Percentiles rank a stretch among this genome's conserved stretches.
These are phyloP conservation scores for Dryobota labecula DNA, from an alignment of 2,888 invertebrate species.

Conservation along the genomic window DNA sequence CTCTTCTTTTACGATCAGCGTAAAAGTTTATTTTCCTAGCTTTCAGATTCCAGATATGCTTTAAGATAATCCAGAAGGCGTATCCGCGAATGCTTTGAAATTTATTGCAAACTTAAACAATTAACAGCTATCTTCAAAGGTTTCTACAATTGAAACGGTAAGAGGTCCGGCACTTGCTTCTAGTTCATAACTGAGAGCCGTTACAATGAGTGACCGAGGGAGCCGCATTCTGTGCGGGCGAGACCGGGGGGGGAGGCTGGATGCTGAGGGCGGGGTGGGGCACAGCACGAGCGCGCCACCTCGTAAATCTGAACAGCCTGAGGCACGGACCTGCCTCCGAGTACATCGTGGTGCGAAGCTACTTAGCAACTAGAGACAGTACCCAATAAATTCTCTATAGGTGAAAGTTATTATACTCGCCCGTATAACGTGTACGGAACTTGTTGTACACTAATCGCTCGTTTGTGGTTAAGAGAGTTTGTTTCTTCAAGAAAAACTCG, in stretches of 20 bases:
- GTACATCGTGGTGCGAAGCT: constrained; percentile 71
- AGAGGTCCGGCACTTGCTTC: constrained; percentile 69
- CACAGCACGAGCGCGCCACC: constrained; percentile 81
- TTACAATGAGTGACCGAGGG: constrained; percentile 79
- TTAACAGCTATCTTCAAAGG: constrained; percentile 73
- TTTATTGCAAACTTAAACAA: constrained; percentile 68
- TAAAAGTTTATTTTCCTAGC: constrained; percentile 59
- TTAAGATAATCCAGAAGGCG: constrained; percentile 57
- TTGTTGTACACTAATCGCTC: constrained; percentile 70
- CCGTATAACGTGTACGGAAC: constrained; percentile 65
- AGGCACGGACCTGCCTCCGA: constrained; percentile 74
- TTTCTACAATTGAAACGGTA: constrained; percentile 76
- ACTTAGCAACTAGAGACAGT: constrained; percentile 78
- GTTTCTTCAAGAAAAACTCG: constrained; percentile 60
- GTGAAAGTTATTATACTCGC: constrained; percentile 75
- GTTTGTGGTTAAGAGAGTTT: constrained; percentile 65
- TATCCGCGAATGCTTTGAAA: constrained; percentile 49
- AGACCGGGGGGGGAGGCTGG: constrained; percentile 58
- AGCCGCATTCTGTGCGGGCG: constrained; percentile 72
- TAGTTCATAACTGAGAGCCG: constrained; percentile 80
- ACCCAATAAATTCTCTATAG: constrained; percentile 75
- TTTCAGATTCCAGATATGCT: constrained; percentile 53
- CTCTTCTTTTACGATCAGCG: constrained; percentile 58
- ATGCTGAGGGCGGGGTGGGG: constrained; percentile 70
- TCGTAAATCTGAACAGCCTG: constrained; percentile 82